Conservation (phyloP, 1,140 invertebrate species). For the Chelonus insularis region DNA sequence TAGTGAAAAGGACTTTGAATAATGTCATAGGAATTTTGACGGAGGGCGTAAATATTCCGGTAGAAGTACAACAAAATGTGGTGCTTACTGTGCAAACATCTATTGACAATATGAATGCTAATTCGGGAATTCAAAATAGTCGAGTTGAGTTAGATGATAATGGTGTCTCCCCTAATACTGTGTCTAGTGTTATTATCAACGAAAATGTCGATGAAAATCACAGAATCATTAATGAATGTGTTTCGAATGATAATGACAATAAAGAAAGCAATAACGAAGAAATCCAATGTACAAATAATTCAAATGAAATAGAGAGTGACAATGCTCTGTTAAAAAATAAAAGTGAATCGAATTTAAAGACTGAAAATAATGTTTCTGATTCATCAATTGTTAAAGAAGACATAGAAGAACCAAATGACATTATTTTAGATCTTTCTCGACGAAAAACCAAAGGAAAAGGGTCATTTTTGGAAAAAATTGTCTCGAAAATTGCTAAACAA, state of each 20-base stretch:
- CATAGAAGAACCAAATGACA: constrained; percentile 45
- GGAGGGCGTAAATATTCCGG: constrained; percentile 54
- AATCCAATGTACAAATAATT: not conserved
- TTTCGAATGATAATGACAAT: constrained; percentile 8
- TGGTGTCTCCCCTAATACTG: constrained; percentile 9
- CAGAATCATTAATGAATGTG: constrained; percentile 16
- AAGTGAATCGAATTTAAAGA: not conserved
- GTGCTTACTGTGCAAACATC: constrained; percentile 51
- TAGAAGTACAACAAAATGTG: constrained; percentile 48
- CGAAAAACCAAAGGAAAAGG: constrained; percentile 50
- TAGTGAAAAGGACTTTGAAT: constrained; percentile 46
- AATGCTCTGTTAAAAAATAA: not conserved
- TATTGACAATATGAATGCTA: constrained; percentile 34
- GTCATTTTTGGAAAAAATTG: constrained; percentile 54
- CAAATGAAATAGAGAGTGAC: not conserved
- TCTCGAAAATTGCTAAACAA: constrained; percentile 56
- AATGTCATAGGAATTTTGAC: constrained; percentile 57
- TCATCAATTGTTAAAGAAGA: not conserved
- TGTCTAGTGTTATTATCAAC: not conserved
- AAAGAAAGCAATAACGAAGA: not conserved
- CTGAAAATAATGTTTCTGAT: not conserved
- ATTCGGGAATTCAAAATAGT: constrained; percentile 30
- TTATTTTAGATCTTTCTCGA: constrained; percentile 54
- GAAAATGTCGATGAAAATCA: constrained; percentile 19
- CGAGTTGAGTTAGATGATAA: constrained; percentile 22